Base-by-base conservation (phyloP, 2,888 invertebrate genomes). In the Acanthococcus lagerstroemiae region DNA sequence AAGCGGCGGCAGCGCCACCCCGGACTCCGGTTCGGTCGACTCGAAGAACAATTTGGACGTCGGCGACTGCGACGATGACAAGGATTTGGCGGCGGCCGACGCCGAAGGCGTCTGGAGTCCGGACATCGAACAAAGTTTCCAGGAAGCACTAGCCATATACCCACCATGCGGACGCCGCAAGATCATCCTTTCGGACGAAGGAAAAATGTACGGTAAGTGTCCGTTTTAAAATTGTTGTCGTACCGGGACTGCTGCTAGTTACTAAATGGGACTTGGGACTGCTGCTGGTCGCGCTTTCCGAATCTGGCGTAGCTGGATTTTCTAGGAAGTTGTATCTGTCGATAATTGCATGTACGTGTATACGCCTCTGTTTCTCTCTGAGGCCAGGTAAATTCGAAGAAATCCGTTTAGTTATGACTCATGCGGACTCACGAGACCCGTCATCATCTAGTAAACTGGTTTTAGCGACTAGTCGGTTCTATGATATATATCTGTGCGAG, bases 101-200 rank as follows among this genome's bases (percentile, higher is more conserved):
- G 97, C 97, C 73, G 99, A 99, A 80, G 99, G 99, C 73, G 99
- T 99, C 69, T 99, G 99, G 99, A 95, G 95, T 80, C 94, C 96
- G 72, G 99, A 99, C 81, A 99, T 99, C 79, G 99, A 99, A 80
- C 97, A 99, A 81, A 95, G 95, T 81, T 99, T 99, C 81, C 97
- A 99, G 79, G 99, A 99, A 82, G 99, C 99, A 71, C 84, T 99
- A 77, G 95, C 96, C 75, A 97, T 99, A 78, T 99, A 99, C 82
- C 99, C 99, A 69, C 99, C 99, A 70, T 99, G 99, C 80, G 99
- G 99, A 72, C 82, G 99, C 74, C 85, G 99, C 78, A 99, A 99
- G 84, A 99, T 99, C 78, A 99, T 99, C 74, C 86, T 99, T 74
- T 95, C 95, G 73, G 99, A 99, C 79, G 99, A 99, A 83, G 99